These are phyloP conservation scores for Alectoris magna DNA, from an alignment of 2,797 vertebrate genomes.

Conservation along the genomic window DNA sequence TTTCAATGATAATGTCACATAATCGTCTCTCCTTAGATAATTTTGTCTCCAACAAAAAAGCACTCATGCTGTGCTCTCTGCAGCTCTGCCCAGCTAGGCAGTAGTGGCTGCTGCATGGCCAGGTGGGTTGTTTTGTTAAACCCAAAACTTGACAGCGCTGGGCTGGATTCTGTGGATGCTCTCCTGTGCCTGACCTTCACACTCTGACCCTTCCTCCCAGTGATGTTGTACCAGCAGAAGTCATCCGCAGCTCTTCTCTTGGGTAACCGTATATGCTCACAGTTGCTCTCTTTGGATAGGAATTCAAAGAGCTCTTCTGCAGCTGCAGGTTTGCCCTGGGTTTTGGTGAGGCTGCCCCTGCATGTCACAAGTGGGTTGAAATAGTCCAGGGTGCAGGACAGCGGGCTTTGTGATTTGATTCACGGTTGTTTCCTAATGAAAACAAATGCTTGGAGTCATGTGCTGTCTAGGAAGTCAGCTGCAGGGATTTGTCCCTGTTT, in stretches of 20 bases:
- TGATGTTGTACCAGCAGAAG: rapidly evolving
- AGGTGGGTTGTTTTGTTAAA: background rate
- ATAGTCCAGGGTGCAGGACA: background rate
- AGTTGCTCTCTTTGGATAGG: background rate
- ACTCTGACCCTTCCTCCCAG: background rate
- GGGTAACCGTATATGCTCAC: background rate
- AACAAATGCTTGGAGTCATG: rapidly evolving
- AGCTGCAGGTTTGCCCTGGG: background rate
- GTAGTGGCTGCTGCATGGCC: rapidly evolving
- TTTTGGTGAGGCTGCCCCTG: background rate
- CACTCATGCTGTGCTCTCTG: background rate
- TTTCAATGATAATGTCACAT: conserved; percentile 46
- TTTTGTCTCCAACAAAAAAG: conserved; percentile 10
- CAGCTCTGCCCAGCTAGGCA: background rate
- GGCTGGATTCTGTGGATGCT: background rate
- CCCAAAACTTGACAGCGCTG: rapidly evolving
- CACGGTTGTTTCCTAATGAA: background rate
- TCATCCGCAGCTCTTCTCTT: background rate
- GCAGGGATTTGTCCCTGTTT: background rate
- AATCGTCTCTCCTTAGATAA: conserved; percentile 39
- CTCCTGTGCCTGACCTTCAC: background rate
- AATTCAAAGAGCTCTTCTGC: background rate
- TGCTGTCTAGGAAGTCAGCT: background rate
- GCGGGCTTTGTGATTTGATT: background rate
- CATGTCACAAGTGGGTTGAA: rapidly evolving